Conservation (phyloP, 2,888 invertebrate species). For the Heliconius ismenius region DNA sequence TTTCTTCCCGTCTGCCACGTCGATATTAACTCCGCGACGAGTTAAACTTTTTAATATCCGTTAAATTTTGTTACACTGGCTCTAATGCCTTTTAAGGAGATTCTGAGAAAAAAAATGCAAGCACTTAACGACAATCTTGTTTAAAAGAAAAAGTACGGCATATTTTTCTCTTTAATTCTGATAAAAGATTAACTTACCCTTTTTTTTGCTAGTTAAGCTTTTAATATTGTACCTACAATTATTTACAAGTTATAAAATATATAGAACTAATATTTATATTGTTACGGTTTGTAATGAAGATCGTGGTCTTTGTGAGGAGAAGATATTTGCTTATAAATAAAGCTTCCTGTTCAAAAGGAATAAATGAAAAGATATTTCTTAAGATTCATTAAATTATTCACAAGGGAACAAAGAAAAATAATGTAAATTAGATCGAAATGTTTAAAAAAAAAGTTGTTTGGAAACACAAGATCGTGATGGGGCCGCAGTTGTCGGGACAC, state of each 20-base stretch:
- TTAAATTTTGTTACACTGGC: slow-evolving; percentile 78
- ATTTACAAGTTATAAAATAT: not conserved
- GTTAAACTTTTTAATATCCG: slow-evolving; percentile 83
- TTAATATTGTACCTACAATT: not conserved
- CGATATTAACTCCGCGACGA: slow-evolving; percentile 80
- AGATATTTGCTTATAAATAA: slow-evolving; percentile 34
- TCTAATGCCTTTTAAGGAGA: slow-evolving; percentile 70
- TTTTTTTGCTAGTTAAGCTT: slow-evolving; percentile 1
- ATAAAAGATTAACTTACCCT: not conserved
- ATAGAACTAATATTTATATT: not conserved
- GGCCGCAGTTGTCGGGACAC: slow-evolving; percentile 69
- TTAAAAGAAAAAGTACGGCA: slow-evolving; percentile 33
- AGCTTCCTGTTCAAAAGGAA: slow-evolving; percentile 40
- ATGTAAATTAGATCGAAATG: slow-evolving; percentile 76
- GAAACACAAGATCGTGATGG: slow-evolving; percentile 72
- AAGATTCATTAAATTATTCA: slow-evolving; percentile 81
- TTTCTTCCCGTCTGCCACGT: slow-evolving; percentile 80
- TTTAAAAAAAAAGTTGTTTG: slow-evolving; percentile 79
- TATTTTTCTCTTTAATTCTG: not conserved
- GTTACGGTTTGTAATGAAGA: not conserved
- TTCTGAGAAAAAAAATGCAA: slow-evolving; percentile 50
- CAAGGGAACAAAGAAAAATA: slow-evolving; percentile 73
- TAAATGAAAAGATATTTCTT: slow-evolving; percentile 67
- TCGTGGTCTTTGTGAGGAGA: slow-evolving; percentile 7
- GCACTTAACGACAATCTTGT: slow-evolving; percentile 50